Evolutionary conservation across 2,113 vertebrate species (phyloP).

Genomic region (Vicugna pacos): DNA sequence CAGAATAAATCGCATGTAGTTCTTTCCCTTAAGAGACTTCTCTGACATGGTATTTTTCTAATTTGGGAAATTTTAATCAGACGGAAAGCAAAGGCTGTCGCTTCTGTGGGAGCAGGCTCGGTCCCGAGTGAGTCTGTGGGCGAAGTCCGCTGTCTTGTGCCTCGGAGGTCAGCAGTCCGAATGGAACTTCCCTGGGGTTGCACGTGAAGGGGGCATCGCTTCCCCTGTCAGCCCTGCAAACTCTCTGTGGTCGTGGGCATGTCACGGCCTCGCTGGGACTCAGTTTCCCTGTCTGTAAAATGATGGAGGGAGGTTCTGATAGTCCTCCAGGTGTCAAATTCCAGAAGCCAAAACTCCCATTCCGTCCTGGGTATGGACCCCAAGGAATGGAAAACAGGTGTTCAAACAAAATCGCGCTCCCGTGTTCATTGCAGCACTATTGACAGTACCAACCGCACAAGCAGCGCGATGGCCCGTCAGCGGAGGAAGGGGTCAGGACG

Average conservation of each 20-base stretch:
- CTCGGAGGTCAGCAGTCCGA: neutral
- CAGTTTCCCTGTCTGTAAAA: neutral
- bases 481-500: accelerated
- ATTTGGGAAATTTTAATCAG: constrained; percentile 49
- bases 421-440: accelerated
- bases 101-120: neutral
- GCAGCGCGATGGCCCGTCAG: accelerated
- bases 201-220: accelerated
- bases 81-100: neutral
- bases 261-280: neutral
- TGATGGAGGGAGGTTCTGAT: neutral
- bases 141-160: accelerated
- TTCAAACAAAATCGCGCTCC: accelerated
- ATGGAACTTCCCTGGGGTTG: accelerated
- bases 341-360: neutral
- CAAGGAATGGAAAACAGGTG: too few species aligned
- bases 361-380: accelerated
- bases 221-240: neutral
- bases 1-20: neutral
- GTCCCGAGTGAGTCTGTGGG: accelerated
- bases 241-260: too few species aligned
- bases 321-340: neutral
- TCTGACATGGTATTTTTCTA: constrained; percentile 5
- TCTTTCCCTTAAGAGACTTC: neutral
- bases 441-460: accelerated